Evolutionary conservation across 2,888 invertebrate species (phyloP), one percentile per base, ranked within the genome.

Genomic region (Troglohyphantes excavatus): DNA sequence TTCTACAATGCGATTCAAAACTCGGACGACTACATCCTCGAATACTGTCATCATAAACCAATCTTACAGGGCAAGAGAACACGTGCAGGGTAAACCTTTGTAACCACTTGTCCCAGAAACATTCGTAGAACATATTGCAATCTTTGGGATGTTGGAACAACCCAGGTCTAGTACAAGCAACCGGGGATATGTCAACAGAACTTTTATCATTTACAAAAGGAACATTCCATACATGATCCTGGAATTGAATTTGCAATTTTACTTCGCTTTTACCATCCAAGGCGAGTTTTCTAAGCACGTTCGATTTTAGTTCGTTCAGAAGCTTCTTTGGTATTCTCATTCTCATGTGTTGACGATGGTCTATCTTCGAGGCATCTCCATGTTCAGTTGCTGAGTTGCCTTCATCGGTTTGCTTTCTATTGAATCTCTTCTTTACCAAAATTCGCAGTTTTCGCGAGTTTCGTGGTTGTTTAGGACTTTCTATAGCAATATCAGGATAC

Each of bases 1-100:
- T 81, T n/a, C 43, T 81, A 33, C 96, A 96, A 76, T 96, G 95
- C 0, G 96, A 96, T 33, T 96, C 96, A 93, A 96, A 96, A 92
- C 96, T 96, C 0, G 96, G 96, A 96, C 96, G 96, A 93, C 96
- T 96, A 92, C 97, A 97, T 72, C 96, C 97, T n/a, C 96, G 95
- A 92, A 96, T 94, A 84, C 94, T 95, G 23, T 95, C 95, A 93
- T 97, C 96, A 92, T 96, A 97, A 72, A 96, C 96, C 75, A 97
- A 94, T 93, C 96, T 96, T 17, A 97, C 95, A 0, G 96, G 96
- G 92, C 96, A 97, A 92, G 96, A 96, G 93, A 96, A 96, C 1
- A 96, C 95, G 92, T 96, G 96, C 7, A 97, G 94, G 0, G 96
- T 96, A 93, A 95, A 97, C 92, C 95, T 95, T 92, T 96, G 95